A percentile compares a stretch with the other conserved stretches of the same genome.
Evolutionary conservation across 2,113 vertebrate genomes (phyloP).

Genomic region (Herpetotheres cachinnans): DNA sequence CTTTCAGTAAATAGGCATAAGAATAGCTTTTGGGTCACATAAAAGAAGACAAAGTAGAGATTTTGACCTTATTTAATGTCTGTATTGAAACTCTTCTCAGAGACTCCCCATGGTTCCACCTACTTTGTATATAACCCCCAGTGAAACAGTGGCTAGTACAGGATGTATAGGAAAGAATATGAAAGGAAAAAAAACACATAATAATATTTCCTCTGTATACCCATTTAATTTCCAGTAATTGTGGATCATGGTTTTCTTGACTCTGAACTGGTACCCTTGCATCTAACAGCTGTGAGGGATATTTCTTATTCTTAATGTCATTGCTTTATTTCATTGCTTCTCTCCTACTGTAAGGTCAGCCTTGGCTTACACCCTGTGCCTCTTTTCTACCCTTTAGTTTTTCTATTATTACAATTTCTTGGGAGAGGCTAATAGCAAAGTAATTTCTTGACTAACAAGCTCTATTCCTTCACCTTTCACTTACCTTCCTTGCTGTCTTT

Average conservation of each 20-base stretch:
- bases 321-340: not conserved
- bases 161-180: not conserved
- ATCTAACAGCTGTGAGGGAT: not conserved
- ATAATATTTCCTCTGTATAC: not conserved
- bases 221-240: not conserved
- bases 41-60: not conserved
- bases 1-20: not conserved
- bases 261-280: not conserved
- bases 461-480: not conserved
- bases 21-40: not conserved
- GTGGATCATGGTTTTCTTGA: not conserved
- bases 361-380: not conserved
- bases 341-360: not conserved
- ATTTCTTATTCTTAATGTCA: not conserved
- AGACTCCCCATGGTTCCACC: not conserved
- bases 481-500: not conserved
- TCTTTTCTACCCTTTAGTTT: not conserved
- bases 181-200: not conserved
- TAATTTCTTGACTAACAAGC: not conserved
- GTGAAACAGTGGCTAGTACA: not conserved
- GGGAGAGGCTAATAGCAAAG: not conserved
- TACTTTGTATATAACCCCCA: not conserved
- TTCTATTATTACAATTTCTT: not conserved
- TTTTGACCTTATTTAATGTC: not conserved
- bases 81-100: not conserved